phyloP scores from a whole-genome alignment of 2,888 invertebrate genomes.

The Epiblema foenella region DNA sequence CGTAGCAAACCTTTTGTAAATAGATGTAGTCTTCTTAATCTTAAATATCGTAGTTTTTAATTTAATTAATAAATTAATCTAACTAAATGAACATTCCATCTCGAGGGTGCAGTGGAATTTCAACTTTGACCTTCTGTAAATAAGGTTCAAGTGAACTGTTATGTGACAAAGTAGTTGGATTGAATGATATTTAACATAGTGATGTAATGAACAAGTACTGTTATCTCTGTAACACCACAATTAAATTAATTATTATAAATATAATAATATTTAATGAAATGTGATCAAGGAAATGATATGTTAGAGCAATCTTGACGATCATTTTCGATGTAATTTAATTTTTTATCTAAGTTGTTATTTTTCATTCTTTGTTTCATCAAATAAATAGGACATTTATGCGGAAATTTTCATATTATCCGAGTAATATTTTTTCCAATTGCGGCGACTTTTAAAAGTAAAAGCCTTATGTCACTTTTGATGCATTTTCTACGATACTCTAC shows the following conservation, averaged over 20 bases:
- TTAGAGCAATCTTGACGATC: slow-evolving; percentile 15
- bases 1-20: slow-evolving; percentile 39
- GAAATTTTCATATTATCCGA: no score
- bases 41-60: slow-evolving; percentile 35
- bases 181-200: slow-evolving; percentile 51
- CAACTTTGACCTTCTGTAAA: slow-evolving; percentile 37
- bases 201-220: slow-evolving; percentile 57
- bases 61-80: slow-evolving; percentile 30
- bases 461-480: not conserved
- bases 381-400: no score
- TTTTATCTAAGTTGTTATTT: slow-evolving; percentile 11
- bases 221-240: slow-evolving; percentile 68
- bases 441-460: no score
- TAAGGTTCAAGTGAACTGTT: slow-evolving; percentile 69
- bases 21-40: slow-evolving; percentile 38
- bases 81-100: slow-evolving; percentile 40
- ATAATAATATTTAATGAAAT: slow-evolving; percentile 49
- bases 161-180: slow-evolving; percentile 52
- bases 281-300: slow-evolving; percentile 43
- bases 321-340: slow-evolving; percentile 16
- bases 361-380: not conserved
- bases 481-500: slow-evolving; percentile 3
- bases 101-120: slow-evolving; percentile 33
- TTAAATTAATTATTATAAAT: slow-evolving; percentile 45
- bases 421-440: no score